phyloP scores from a whole-genome alignment of 1,140 invertebrate species.

The Neocloeon triangulifer region DNA sequence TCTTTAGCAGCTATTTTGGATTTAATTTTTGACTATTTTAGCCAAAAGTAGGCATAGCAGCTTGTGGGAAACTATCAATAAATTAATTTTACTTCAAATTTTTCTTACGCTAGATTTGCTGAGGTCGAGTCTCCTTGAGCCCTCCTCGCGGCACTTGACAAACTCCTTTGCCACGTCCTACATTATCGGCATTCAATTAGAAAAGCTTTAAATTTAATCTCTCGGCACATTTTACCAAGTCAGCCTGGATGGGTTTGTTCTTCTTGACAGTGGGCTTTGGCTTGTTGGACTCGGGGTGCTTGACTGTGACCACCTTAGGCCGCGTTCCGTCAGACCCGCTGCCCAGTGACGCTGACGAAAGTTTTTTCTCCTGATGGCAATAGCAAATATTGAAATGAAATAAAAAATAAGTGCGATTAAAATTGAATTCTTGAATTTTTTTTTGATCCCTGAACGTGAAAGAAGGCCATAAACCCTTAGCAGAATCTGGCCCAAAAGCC shows the following conservation, averaged over 20 bases:
- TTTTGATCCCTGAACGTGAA: too few relatives aligned
- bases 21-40: too few relatives aligned
- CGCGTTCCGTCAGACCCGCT: constrained; percentile 33
- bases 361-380: constrained; percentile 43
- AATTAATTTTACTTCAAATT: constrained; percentile 1
- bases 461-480: too few relatives aligned
- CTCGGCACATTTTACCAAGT: constrained; percentile 25
- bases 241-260: constrained; percentile 75
- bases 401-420: too few relatives aligned
- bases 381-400: too few relatives aligned
- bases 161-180: constrained; percentile 88
- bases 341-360: constrained; percentile 45
- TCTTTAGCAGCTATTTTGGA: too few relatives aligned
- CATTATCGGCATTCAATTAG: not conserved
- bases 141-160: constrained; percentile 75
- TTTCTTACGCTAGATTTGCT: constrained; percentile 86
- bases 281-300: constrained; percentile 84
- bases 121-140: constrained; percentile 69
- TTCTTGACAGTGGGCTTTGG: constrained; percentile 82
- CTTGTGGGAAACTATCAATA: not conserved
- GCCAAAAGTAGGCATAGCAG: too few relatives aligned
- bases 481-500: too few relatives aligned
- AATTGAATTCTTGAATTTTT: too few relatives aligned
- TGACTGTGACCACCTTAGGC: constrained; percentile 80
- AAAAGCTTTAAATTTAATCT: not conserved